A percentile compares a stretch with the other conserved stretches of the same genome.
Evolutionary conservation across 2,113 vertebrate species (phyloP).

Genomic region (Passer montanus): DNA sequence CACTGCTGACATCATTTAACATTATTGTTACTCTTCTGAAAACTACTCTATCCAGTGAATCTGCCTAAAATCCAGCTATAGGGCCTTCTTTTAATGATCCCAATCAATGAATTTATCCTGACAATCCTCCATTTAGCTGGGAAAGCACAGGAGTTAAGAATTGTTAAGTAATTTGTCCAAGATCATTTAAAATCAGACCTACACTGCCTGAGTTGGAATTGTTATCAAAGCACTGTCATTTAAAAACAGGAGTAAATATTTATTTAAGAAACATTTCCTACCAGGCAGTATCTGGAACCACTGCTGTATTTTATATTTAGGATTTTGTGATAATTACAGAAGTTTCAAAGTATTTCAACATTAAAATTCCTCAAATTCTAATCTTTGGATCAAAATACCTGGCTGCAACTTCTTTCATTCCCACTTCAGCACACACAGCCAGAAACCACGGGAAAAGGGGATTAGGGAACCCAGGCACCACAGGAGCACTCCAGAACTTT

Average conservation of each 20-base stretch:
- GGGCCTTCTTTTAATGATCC: background rate
- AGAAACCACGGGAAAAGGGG: background rate
- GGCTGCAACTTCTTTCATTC: background rate
- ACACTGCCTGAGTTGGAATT: background rate
- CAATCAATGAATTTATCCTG: background rate
- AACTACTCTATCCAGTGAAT: background rate
- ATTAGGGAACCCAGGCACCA: background rate
- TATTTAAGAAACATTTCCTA: background rate
- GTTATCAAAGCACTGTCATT: background rate
- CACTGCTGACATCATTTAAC: background rate
- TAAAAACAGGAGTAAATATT: background rate
- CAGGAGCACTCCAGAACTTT: background rate
- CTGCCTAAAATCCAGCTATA: background rate
- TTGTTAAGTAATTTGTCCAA: background rate
- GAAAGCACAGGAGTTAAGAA: background rate
- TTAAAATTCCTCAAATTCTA: background rate
- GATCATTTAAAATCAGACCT: background rate
- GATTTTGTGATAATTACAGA: background rate
- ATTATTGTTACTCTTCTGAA: background rate
- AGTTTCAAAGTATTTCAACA: background rate
- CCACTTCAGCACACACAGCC: background rate
- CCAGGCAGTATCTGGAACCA: background rate
- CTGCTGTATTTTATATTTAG: background rate
- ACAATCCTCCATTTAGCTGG: background rate
- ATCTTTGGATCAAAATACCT: background rate